These are phyloP conservation scores for Euspilapteryx auroguttella DNA, from an alignment of 2,888 invertebrate species.

Conservation along the genomic window DNA sequence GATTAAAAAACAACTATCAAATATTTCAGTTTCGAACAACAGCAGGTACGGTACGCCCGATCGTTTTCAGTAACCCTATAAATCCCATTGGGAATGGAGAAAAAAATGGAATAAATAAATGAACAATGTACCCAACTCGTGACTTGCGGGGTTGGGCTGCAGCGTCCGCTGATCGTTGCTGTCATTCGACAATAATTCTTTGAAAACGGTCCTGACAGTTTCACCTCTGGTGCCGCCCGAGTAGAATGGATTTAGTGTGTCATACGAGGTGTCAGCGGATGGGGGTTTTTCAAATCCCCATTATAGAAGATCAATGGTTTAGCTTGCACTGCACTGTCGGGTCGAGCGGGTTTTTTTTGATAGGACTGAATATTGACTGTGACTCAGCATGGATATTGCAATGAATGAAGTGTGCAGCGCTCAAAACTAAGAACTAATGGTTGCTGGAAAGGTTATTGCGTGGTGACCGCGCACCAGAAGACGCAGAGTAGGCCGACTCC, in stretches of 20 bases:
- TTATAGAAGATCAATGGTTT: no score
- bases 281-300: slow-evolving; percentile 15
- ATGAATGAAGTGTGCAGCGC: no score
- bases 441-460: no score
- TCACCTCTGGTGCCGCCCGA: slow-evolving; percentile 15
- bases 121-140: no score
- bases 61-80: slow-evolving; percentile 14
- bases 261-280: slow-evolving; percentile 21
- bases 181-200: slow-evolving; percentile 34
- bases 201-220: slow-evolving; percentile 35
- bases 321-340: no score
- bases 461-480: no score
- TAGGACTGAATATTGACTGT: no score
- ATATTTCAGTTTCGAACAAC: slow-evolving; percentile 9
- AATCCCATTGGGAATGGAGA: slow-evolving; percentile 15
- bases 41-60: slow-evolving; percentile 15
- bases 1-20: slow-evolving; percentile 10
- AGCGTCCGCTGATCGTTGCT: slow-evolving; percentile 14
- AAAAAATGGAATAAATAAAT: slow-evolving; percentile 21
- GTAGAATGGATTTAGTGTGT: slow-evolving; percentile 28
- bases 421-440: no score
- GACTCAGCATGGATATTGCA: no score
- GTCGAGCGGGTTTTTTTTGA: no score
- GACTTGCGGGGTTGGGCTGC: slow-evolving; percentile 26
- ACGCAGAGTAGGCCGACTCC: no score